Percentiles rank a stretch among this genome's conserved stretches.
These are phyloP conservation scores for Dromas ardeola DNA, from an alignment of 2,113 vertebrate species.

Conservation along the genomic window DNA sequence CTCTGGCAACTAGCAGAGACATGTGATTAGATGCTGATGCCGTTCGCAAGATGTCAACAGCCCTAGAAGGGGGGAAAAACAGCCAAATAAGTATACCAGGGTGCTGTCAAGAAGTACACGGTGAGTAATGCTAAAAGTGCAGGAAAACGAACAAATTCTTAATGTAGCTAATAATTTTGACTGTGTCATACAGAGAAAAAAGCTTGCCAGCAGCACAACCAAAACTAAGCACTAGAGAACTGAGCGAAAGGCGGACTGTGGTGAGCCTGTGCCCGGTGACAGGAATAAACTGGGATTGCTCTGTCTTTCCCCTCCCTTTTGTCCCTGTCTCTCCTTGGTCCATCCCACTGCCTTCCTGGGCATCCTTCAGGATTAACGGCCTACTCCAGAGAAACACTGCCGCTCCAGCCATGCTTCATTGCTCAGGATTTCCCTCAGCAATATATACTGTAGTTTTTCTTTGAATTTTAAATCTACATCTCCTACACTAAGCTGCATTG, in stretches of 20 bases:
- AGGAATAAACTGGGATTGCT: not conserved
- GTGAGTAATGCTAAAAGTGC: not conserved
- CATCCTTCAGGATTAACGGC: not conserved
- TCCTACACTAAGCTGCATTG: not conserved
- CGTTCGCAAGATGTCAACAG: conserved; percentile 84
- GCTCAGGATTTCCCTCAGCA: not conserved
- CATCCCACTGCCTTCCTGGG: not conserved
- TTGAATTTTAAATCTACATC: not conserved
- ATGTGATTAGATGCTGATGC: conserved; percentile 87
- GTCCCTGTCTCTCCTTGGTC: not conserved
- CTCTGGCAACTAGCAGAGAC: conserved; percentile 83
- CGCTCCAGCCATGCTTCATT: not conserved
- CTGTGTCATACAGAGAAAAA: not conserved
- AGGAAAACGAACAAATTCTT: not conserved
- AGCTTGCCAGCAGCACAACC: not conserved
- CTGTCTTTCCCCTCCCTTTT: not conserved
- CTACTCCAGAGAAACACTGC: not conserved
- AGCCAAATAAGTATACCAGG: not conserved
- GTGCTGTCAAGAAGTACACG: not conserved
- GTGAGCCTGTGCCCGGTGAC: not conserved
- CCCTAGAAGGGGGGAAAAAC: conserved; percentile 65
- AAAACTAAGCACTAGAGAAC: not conserved
- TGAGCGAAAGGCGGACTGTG: not conserved
- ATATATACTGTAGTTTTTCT: not conserved
- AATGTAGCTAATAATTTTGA: not conserved